phyloP scores from a whole-genome alignment of 2,113 vertebrate species.

The Microcebus griseorufus region DNA sequence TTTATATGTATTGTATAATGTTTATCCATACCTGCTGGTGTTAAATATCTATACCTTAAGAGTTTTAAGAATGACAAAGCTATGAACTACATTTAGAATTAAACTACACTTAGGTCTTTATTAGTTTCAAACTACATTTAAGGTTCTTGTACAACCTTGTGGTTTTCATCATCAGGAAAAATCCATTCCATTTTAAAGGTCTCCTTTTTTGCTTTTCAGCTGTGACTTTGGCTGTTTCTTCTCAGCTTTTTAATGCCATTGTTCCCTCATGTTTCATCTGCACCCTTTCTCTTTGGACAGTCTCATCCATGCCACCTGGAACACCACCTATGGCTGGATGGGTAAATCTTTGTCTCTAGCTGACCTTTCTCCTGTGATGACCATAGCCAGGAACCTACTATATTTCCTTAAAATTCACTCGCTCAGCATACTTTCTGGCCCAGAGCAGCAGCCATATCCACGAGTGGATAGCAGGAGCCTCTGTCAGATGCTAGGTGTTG shows the following conservation, averaged over 20 bases:
- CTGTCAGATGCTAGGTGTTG: not conserved
- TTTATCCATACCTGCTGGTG: not conserved
- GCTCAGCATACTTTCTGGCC: not conserved
- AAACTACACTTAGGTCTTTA: not conserved
- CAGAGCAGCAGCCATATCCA: not conserved
- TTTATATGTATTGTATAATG: not conserved
- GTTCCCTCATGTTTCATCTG: not conserved
- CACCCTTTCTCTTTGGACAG: not conserved
- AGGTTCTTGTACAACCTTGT: not conserved
- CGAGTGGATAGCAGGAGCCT: not conserved
- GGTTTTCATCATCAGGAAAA: not conserved
- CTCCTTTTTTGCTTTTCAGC: not conserved
- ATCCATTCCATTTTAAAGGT: not conserved
- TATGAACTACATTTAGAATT: slow-evolving; percentile 28
- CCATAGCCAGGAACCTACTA: not conserved
- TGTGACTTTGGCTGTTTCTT: not conserved
- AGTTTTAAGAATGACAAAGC: slow-evolving; percentile 37
- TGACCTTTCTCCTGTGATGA: not conserved
- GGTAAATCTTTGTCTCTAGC: not conserved
- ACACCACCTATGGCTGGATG: not conserved
- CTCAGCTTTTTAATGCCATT: not conserved
- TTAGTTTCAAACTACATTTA: slow-evolving; percentile 11
- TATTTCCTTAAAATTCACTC: not conserved
- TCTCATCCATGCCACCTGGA: not conserved
- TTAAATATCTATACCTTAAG: not conserved